These are phyloP conservation scores for Phoxinus phoxinus DNA, from an alignment of 2,113 vertebrate species.

Conservation along the genomic window DNA sequence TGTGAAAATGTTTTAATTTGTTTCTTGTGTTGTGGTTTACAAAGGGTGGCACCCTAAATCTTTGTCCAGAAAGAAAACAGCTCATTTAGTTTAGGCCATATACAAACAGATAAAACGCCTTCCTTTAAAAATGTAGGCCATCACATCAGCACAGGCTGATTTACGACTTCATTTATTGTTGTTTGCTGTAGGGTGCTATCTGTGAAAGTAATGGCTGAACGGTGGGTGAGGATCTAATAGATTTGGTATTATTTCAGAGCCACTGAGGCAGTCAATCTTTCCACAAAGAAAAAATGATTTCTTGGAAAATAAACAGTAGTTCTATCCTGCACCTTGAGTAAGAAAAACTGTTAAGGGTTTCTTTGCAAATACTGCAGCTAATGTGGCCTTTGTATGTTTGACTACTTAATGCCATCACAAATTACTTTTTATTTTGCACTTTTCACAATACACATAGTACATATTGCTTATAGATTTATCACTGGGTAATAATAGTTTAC, in stretches of 20 bases:
- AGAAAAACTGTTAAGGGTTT: neutral
- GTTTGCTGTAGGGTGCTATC: neutral
- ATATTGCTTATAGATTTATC: no score
- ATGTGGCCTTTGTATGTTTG: no score
- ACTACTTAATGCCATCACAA: no score
- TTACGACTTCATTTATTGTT: constrained; percentile 1
- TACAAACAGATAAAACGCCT: neutral
- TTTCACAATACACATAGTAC: no score
- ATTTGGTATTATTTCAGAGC: neutral
- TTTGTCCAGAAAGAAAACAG: neutral
- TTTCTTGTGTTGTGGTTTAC: neutral
- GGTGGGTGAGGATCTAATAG: constrained; percentile 8
- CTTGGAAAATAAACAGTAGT: neutral
- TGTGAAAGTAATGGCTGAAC: constrained; percentile 1
- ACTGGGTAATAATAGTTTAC: no score
- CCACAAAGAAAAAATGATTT: neutral
- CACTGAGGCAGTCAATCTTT: neutral
- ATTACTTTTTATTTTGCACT: no score
- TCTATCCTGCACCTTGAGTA: neutral
- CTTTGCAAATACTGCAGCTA: no score
- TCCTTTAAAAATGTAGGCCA: constrained; percentile 3
- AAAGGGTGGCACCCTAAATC: neutral
- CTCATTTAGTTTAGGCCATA: neutral
- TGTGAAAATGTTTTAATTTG: neutral
- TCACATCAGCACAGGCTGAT: constrained; percentile 4